These are phyloP conservation scores for Bettongia penicillata DNA, from an alignment of 2,113 vertebrate species.

Conservation along the genomic window DNA sequence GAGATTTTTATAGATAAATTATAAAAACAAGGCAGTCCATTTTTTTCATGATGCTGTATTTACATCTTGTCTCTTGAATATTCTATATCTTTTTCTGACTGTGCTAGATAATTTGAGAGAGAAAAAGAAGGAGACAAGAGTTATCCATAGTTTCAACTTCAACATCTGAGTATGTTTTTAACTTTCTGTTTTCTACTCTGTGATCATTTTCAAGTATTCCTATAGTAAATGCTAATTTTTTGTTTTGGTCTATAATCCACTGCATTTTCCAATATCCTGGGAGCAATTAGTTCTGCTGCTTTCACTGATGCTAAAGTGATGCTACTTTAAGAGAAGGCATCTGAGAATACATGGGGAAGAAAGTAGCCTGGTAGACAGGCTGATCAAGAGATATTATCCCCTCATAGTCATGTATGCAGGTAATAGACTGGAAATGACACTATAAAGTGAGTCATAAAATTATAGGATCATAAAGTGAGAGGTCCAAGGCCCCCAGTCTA, in stretches of 20 bases:
- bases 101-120: background rate
- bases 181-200: background rate
- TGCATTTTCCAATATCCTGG: background rate
- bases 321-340: background rate
- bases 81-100: background rate
- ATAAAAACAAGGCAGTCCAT: background rate
- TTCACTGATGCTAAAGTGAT: background rate
- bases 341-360: background rate
- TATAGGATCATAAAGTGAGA: background rate
- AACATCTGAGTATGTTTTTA: background rate
- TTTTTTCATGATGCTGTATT: background rate
- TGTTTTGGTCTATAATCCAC: background rate
- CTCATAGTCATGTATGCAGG: background rate
- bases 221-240: background rate
- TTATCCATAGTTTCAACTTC: background rate
- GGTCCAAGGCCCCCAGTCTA: background rate
- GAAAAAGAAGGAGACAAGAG: background rate
- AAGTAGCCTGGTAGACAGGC: background rate
- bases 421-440: background rate
- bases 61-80: background rate
- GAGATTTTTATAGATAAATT: background rate
- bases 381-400: background rate
- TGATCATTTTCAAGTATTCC: background rate
- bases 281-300: background rate
- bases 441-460: background rate